These are phyloP conservation scores for Apis laboriosa DNA, from an alignment of 1,140 invertebrate species.

Conservation along the genomic window DNA sequence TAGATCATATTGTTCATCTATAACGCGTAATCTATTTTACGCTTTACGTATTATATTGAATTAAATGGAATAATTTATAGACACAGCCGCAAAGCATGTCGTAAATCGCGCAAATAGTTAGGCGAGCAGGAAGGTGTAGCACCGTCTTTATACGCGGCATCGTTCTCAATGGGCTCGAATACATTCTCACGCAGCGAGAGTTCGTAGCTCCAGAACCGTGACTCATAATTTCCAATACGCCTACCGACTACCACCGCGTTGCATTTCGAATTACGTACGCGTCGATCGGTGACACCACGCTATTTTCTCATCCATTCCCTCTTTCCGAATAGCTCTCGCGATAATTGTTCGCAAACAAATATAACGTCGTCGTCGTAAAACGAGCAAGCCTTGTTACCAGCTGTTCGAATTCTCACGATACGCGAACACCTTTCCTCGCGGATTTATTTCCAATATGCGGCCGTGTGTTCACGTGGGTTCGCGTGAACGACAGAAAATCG, in stretches of 20 bases:
- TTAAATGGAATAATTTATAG: neutral
- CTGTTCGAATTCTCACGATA: slow-evolving; percentile 11
- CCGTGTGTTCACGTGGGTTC: neutral
- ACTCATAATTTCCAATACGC: slow-evolving; percentile 68
- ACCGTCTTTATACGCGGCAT: neutral
- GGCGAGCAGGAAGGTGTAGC: neutral
- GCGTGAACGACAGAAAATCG: slow-evolving; percentile 1
- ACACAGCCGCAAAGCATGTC: too few relatives aligned
- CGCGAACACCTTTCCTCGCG: slow-evolving; percentile 11
- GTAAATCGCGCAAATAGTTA: neutral
- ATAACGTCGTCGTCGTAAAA: neutral
- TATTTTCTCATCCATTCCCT: neutral
- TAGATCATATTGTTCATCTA: neutral
- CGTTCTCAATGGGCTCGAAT: slow-evolving; percentile 50
- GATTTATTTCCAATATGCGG: neutral
- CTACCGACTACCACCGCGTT: slow-evolving; percentile 48
- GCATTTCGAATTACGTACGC: slow-evolving; percentile 40
- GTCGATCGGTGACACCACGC: slow-evolving; percentile 45
- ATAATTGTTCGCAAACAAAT: neutral
- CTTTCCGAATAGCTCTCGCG: neutral
- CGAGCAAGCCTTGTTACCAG: neutral
- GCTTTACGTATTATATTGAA: neutral
- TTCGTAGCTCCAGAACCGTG: slow-evolving; percentile 57
- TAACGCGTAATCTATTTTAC: slow-evolving; percentile 2
- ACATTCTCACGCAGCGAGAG: neutral